Base-by-base conservation (phyloP, 30 jellyfish, hydroid and myxozoan genomes). In the Turritopsis rubra region DNA sequence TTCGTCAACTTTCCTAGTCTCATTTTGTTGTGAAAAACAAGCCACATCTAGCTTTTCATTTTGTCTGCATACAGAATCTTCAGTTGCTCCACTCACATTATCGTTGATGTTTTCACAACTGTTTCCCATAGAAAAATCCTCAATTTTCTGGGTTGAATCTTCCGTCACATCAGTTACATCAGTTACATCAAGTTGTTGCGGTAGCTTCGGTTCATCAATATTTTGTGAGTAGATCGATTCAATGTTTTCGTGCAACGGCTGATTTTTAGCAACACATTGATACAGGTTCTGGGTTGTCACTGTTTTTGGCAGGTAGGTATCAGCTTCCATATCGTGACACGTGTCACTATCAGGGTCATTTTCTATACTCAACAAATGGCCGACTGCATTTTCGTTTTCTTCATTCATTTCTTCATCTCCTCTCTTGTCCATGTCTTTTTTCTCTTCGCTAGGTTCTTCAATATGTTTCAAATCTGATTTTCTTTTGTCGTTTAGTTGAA, bases 321-420 rank as follows among this genome's bases (percentile, higher is more conserved):
- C n/a, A 41, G 60, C 60, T 41, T 3, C 60, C 60, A 41, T 41
- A 41, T 41, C 5, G 9, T 41, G 60, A 41, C 60, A 41, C 60
- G 60, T 41, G 60, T 41, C 60, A 41, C 60, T 41, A 41, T 76
- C 87, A 68, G 30, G 30, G 1, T 23, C 4, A 19, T 68, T 27
- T 68, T 68, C 77, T 25, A 80, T 80, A 52, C 81, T 22, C 27
- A 82, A 28, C 31, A 82, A 71, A 71, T 71, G 70, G 0, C 73
- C 71, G 29, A 82, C 88, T 24, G 88, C 88, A 82, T 82, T 52
- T 71, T 82, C 88, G 73, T 82, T 82, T 52, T 82, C 88, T 65
- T 18, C 24, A 53, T 19, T 41, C 52, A 52, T 80, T 21, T 52
- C 54, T 1, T 52, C 23, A 21, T 54, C 87, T 13, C 5, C 60